phyloP scores from a whole-genome alignment of 2,797 vertebrate species.

The Sylvia borin region DNA sequence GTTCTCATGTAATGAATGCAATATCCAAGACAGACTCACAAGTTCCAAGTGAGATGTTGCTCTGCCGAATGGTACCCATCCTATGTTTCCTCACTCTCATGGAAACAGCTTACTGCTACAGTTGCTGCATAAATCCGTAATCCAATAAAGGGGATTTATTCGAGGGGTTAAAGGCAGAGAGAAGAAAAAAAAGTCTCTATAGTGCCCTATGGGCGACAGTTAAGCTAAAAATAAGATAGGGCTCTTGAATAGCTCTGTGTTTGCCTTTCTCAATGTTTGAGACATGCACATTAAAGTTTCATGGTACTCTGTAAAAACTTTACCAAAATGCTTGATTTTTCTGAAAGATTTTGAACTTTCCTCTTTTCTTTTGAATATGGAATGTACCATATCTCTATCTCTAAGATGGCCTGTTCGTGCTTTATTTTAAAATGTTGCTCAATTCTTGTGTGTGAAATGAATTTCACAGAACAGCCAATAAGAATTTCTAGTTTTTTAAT shows the following conservation, averaged over 20 bases:
- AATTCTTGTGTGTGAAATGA: neutral
- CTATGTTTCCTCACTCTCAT: conserved; percentile 3
- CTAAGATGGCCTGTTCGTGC: neutral
- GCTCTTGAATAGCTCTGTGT: neutral
- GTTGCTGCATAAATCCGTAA: conserved; percentile 61
- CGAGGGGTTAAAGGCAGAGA: neutral
- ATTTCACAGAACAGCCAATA: neutral
- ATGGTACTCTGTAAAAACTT: neutral
- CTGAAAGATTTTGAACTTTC: neutral
- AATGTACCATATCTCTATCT: neutral
- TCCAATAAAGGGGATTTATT: conserved; percentile 62
- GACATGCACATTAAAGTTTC: neutral
- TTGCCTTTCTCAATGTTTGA: neutral
- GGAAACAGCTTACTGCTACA: conserved; percentile 50
- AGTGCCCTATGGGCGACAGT: neutral
- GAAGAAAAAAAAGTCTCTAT: neutral
- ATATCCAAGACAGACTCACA: neutral
- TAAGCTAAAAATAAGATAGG: neutral
- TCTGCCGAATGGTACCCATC: neutral
- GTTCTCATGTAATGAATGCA: neutral
- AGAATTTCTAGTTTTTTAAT: neutral
- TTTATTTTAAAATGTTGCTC: neutral
- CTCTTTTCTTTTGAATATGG: neutral
- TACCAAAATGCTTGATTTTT: neutral
- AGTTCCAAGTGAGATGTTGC: neutral